Evolutionary conservation across 2,113 vertebrate species (phyloP).

Genomic region (Tetrao urogallus): DNA sequence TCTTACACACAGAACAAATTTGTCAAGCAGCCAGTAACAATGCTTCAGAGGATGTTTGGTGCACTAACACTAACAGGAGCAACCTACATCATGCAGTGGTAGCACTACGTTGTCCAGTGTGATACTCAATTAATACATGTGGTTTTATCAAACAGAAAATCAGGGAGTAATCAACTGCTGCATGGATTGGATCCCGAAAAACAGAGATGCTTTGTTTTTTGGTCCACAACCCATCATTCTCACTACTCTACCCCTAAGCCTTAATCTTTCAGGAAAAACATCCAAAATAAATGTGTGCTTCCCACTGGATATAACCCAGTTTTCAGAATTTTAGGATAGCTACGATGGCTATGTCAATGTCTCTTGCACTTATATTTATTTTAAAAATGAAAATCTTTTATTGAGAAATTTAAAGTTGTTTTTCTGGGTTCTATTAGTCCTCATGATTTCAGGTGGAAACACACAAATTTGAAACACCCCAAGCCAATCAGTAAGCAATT

Average conservation of each 20-base stretch:
- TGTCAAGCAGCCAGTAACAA: not conserved
- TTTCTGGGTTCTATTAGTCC: not conserved
- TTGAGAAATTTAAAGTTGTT: not conserved
- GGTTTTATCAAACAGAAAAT: not conserved
- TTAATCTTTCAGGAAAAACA: not conserved
- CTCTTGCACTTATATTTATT: not conserved
- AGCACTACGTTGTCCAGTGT: not conserved
- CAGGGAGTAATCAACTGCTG: not conserved
- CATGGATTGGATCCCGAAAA: not conserved
- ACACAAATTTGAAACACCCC: not conserved
- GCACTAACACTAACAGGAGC: not conserved
- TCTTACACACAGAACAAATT: not conserved
- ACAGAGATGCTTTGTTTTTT: not conserved
- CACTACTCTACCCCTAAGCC: not conserved
- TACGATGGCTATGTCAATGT: fast-evolving
- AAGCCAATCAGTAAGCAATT: not conserved
- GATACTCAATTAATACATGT: not conserved
- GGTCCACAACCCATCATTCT: not conserved
- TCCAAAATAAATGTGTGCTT: not conserved
- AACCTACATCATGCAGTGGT: not conserved
- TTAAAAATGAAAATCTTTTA: not conserved
- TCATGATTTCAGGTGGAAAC: not conserved
- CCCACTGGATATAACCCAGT: not conserved
- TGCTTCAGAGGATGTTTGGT: not conserved
- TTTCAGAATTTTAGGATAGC: not conserved